phyloP scores from a whole-genome alignment of 1,140 invertebrate genomes.

The Ceratina calcarata region DNA sequence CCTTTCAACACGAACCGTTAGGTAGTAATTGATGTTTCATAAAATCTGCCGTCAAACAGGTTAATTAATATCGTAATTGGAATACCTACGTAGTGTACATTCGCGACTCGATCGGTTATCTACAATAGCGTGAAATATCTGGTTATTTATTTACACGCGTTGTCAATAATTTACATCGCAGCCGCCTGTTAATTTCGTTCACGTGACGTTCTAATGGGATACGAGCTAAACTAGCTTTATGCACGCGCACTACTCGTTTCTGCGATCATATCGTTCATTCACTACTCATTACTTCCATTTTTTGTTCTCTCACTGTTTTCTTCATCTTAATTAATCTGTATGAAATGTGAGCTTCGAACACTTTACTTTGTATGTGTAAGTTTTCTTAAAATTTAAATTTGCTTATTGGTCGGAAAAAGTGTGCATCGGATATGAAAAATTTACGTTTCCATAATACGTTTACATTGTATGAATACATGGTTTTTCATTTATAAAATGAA shows the following conservation, averaged over 20 bases:
- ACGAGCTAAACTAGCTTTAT: background rate
- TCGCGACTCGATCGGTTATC: background rate
- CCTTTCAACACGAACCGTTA: too few relatives aligned
- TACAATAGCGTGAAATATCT: background rate
- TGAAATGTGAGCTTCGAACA: background rate
- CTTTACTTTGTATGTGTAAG: too few relatives aligned
- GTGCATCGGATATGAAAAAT: too few relatives aligned
- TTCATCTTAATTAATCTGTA: background rate
- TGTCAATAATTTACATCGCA: conserved; percentile 7
- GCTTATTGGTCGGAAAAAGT: too few relatives aligned
- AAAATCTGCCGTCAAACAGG: background rate
- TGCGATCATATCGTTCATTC: background rate
- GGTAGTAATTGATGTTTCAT: background rate
- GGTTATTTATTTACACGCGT: conserved; percentile 3
- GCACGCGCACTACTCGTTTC: background rate
- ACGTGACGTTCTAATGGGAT: conserved; percentile 26
- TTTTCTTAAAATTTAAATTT: too few relatives aligned
- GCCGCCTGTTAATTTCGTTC: conserved; percentile 9
- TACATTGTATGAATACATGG: too few relatives aligned
- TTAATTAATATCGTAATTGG: conserved; percentile 12
- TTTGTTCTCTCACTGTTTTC: background rate
- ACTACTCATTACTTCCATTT: background rate
- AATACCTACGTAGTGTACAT: background rate
- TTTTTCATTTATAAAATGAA: too few relatives aligned
- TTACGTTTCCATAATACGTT: too few relatives aligned